Evolutionary conservation across 2,113 vertebrate species (phyloP).

Genomic region (Trichomycterus rosablanca): DNA sequence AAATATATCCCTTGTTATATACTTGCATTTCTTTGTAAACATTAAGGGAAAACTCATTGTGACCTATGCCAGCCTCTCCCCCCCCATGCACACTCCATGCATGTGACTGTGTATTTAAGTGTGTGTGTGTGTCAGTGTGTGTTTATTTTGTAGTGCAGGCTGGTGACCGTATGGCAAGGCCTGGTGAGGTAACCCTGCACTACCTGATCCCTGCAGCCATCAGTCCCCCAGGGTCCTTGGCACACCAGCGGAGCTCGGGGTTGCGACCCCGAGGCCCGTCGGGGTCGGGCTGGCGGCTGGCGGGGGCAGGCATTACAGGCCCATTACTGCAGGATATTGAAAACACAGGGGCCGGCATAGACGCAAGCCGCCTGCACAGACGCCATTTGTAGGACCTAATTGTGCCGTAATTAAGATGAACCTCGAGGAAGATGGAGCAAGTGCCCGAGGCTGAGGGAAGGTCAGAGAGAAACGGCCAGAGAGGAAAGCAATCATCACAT

Average conservation of each 20-base stretch:
- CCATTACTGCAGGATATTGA: constrained; percentile 85
- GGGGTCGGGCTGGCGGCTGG: constrained; percentile 70
- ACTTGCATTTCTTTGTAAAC: no score
- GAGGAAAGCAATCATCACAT: constrained; percentile 40
- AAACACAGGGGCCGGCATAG: constrained; percentile 67
- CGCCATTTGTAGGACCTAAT: constrained; percentile 69
- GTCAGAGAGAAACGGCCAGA: constrained; percentile 29
- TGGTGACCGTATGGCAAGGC: constrained; percentile 57
- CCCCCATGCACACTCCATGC: constrained; percentile 23
- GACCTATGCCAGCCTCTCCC: constrained; percentile 24
- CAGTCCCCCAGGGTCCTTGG: constrained; percentile 63
- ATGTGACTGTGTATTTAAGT: constrained; percentile 30
- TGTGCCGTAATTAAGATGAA: constrained; percentile 64
- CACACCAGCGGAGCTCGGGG: constrained; percentile 65
- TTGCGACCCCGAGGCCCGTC: constrained; percentile 72
- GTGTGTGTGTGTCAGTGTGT: constrained; percentile 32
- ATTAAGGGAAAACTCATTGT: no score
- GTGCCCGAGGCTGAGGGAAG: constrained; percentile 22
- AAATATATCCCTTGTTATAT: no score
- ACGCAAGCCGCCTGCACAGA: constrained; percentile 56
- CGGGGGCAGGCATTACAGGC: constrained; percentile 60
- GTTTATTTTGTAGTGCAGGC: constrained; percentile 59
- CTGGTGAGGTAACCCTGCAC: constrained; percentile 64
- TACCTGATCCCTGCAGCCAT: constrained; percentile 66
- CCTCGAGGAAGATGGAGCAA: constrained; percentile 55